These are phyloP conservation scores for Scomber scombrus DNA, from an alignment of 2,113 vertebrate species.

Conservation along the genomic window DNA sequence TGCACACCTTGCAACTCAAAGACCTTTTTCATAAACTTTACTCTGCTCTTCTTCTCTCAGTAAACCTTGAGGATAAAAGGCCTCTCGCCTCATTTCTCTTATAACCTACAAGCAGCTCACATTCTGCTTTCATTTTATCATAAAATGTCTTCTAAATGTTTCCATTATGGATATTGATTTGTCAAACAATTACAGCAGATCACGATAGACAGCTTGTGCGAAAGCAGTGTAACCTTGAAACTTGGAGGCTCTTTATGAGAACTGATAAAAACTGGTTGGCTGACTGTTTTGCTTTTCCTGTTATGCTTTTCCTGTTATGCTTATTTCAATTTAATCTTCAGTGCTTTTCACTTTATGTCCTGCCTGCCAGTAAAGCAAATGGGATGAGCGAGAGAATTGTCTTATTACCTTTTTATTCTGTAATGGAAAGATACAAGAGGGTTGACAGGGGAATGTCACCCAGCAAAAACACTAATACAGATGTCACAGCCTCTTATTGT, in stretches of 20 bases:
- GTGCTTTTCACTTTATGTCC: constrained; percentile 29
- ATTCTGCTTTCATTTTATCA: constrained; percentile 18
- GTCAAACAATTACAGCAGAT: constrained; percentile 67
- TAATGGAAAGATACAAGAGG: constrained; percentile 51
- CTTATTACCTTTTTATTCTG: constrained; percentile 54
- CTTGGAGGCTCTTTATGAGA: constrained; percentile 34
- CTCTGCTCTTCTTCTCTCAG: constrained; percentile 22
- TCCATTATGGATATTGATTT: constrained; percentile 71
- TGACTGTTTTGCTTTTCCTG: constrained; percentile 51
- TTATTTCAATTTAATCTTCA: constrained; percentile 65
- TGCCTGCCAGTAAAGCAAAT: constrained; percentile 31
- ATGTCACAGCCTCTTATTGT: neutral
- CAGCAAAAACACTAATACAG: constrained; percentile 8
- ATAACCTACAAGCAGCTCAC: neutral
- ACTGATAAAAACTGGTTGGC: constrained; percentile 58
- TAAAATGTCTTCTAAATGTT: constrained; percentile 54
- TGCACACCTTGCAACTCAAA: constrained; percentile 77
- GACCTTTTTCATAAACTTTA: constrained; percentile 73
- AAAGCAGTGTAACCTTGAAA: constrained; percentile 34
- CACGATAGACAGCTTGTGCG: constrained; percentile 48
- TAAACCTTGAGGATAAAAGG: constrained; percentile 41
- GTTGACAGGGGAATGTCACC: constrained; percentile 33
- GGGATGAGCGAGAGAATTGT: constrained; percentile 42
- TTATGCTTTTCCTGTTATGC: too few species aligned
- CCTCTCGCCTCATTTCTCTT: neutral